phyloP scores from a whole-genome alignment of 2,888 invertebrate species.

The Scrobipalpa atriplicella region DNA sequence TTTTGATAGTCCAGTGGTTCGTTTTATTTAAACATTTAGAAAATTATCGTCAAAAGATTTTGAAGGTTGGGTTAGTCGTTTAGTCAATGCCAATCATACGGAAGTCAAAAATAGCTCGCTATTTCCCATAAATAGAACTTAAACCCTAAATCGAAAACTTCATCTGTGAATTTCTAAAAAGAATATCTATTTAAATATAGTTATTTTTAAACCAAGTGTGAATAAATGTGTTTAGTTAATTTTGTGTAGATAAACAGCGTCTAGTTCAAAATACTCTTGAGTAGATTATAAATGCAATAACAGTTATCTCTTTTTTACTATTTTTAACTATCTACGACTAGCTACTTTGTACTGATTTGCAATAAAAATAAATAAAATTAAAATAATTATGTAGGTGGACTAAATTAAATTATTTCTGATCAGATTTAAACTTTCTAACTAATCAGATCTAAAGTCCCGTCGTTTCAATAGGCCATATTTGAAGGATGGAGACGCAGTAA shows the following conservation, averaged over 20 bases:
- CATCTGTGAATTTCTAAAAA: too few species aligned
- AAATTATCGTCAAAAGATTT: not conserved
- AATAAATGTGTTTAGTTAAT: not conserved
- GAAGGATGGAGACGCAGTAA: too few species aligned
- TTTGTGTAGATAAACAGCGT: not conserved
- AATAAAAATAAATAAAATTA: slow-evolving; percentile 6
- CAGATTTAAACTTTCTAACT: not conserved
- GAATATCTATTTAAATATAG: too few species aligned
- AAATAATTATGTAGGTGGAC: not conserved
- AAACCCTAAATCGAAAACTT: too few species aligned
- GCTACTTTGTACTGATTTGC: slow-evolving; percentile 70
- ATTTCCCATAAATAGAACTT: too few species aligned
- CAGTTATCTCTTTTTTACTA: slow-evolving; percentile 3
- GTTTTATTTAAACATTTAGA: not conserved
- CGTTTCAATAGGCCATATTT: too few species aligned
- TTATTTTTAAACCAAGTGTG: too few species aligned
- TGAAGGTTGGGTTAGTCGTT: not conserved
- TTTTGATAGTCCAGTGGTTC: not conserved
- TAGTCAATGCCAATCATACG: too few species aligned
- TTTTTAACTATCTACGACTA: slow-evolving; percentile 55
- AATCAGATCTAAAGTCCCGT: too few species aligned
- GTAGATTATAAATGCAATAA: not conserved
- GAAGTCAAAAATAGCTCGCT: too few species aligned
- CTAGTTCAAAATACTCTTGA: not conserved
- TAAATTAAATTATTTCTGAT: not conserved